Conservation (phyloP, 1,140 invertebrate genomes). For the fruit fly (Drosophila melanogaster) region DNA sequence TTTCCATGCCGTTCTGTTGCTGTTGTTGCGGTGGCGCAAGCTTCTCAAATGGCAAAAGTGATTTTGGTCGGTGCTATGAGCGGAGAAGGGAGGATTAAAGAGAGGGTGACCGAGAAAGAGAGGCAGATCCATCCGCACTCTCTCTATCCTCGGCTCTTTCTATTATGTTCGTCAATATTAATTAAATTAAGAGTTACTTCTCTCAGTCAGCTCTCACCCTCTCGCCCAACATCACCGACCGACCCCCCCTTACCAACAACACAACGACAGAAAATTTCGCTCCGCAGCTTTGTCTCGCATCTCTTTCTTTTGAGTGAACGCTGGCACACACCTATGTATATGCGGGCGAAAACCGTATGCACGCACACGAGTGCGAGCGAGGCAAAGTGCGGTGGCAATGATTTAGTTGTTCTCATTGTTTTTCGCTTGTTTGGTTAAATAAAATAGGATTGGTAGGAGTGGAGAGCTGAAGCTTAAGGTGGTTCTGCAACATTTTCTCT, state of each 20-base stretch:
- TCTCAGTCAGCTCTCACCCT: not conserved
- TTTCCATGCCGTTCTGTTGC: conserved; percentile 1
- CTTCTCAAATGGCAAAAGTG: conserved; percentile 24
- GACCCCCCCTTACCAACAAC: too few species aligned
- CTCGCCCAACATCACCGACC: not conserved
- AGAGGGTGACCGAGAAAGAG: not conserved
- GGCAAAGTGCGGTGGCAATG: conserved; percentile 66
- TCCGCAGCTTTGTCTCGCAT: conserved; percentile 4
- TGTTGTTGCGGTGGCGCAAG: conserved; percentile 7
- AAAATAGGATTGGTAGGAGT: conserved; percentile 23
- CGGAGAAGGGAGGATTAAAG: not conserved
- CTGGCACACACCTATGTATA: conserved; percentile 7
- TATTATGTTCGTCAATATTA: conserved; percentile 18
- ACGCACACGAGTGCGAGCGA: conserved; percentile 44
- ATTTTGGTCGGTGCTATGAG: conserved; percentile 8
- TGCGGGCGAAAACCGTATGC: conserved; percentile 9
- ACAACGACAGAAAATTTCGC: not conserved
- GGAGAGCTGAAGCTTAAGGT: conserved; percentile 23
- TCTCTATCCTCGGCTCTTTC: conserved; percentile 9
- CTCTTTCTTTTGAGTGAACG: conserved; percentile 14
- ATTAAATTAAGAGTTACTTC: conserved; percentile 48
- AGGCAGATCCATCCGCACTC: not conserved
- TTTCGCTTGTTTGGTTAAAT: conserved; percentile 45
- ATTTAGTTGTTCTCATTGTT: conserved; percentile 70
- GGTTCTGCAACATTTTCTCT: conserved; percentile 26